Conservation (phyloP, 2,797 vertebrate genomes). For the Bradypus variegatus region DNA sequence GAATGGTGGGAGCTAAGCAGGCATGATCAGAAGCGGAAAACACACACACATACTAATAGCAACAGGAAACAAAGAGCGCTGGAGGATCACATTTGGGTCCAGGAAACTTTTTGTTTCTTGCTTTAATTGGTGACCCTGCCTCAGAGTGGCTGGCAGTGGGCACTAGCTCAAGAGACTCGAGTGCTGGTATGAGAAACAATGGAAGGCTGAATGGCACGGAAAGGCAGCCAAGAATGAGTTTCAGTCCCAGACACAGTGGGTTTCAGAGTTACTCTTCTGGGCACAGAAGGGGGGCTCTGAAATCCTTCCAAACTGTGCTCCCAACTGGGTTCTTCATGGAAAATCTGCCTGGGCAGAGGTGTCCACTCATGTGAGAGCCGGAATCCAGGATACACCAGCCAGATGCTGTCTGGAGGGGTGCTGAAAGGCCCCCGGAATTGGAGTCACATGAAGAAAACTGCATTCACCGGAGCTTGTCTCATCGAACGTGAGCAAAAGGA, state of each 20-base stretch:
- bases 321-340: neutral
- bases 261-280: neutral
- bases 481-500: neutral
- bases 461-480: neutral
- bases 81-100: slow-evolving; percentile 40
- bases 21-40: slow-evolving; percentile 2
- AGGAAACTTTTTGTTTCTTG: slow-evolving; percentile 58
- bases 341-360: neutral
- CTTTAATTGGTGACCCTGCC: slow-evolving; percentile 65
- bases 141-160: slow-evolving; percentile 46
- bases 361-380: neutral
- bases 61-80: slow-evolving; percentile 49
- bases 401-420: accelerated
- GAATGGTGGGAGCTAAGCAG: neutral
- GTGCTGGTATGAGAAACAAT: slow-evolving; percentile 32
- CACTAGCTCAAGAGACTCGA: slow-evolving; percentile 45
- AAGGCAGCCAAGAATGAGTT: neutral
- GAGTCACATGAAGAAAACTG: neutral
- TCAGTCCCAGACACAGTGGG: neutral
- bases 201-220: slow-evolving; percentile 18
- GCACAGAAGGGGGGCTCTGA: neutral
- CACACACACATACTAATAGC: slow-evolving; percentile 25
- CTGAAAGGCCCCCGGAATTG: neutral
- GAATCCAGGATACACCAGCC: neutral
- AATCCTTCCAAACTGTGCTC: neutral